Evolutionary conservation across 2,797 vertebrate species (phyloP), one percentile per base, ranked within the genome.

Genomic region (Chaunax sp.): DNA sequence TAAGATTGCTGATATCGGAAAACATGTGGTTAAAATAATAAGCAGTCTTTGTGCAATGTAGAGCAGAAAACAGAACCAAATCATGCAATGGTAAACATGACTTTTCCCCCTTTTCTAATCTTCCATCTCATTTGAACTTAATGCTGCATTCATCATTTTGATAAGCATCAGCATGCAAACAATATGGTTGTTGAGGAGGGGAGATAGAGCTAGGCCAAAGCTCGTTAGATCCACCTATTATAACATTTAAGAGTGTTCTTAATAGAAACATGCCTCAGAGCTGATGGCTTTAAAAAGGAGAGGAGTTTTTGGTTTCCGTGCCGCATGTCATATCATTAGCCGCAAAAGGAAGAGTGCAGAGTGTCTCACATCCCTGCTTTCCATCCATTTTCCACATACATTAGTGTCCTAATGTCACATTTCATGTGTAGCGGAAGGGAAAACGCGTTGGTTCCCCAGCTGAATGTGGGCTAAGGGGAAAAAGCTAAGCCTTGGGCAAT

Each of bases 401-500:
- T 93, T 92, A 93, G 88, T 89, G 90, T 91, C 87, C 86, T 70
- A 87, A 85, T 91, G 90, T 94, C 92, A 92, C 87, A 87, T 89
- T 89, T 90, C 87, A 92, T 91, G 93, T 91, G 90, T 90, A 90
- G 92, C 78, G 86, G 87, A 89, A 91, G 83, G 85, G 87, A 78
- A 80, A 88, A 83, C 62, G 85, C 86, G 80, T 90, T 87, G 83
- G 84, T 90, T 85, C 81, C 61, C 66, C 65, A 72, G 81, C 83
- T 56, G 74, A 90, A 92, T 88, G 86, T 88, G 83, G 86, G 88
- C 87, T 89, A 87, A 92, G 86, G 91, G 87, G 86, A 79, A 82
- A 86, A 90, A 92, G 85, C 64, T 20, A 80, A 92, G 96, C 96
- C 96, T 90, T 93, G 92, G 95, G 96, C 96, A 86, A 94, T 92